Percentiles rank a stretch among this genome's conserved stretches.
These are phyloP conservation scores for Agrochola circellaris DNA, from an alignment of 2,888 invertebrate species.

Conservation along the genomic window DNA sequence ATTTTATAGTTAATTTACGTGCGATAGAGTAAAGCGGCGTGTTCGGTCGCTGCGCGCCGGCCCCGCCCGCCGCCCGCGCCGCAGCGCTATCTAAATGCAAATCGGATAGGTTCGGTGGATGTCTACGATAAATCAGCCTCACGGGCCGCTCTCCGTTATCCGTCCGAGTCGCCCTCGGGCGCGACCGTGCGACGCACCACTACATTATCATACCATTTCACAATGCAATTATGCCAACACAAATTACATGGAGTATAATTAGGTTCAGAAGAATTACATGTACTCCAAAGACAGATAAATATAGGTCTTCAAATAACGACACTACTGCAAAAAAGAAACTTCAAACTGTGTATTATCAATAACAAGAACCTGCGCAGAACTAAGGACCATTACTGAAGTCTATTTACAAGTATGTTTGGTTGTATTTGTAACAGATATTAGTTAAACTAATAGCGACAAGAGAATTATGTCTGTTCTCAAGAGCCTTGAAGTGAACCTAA, in stretches of 20 bases:
- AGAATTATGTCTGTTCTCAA: conserved; percentile 71
- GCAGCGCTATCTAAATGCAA: conserved; percentile 89
- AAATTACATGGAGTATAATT: conserved; percentile 54
- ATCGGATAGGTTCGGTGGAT: conserved; percentile 89
- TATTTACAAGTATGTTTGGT: conserved; percentile 48
- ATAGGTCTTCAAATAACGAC: conserved; percentile 46
- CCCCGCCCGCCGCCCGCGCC: conserved; percentile 70
- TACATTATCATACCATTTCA: conserved; percentile 66
- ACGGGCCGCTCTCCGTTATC: conserved; percentile 81
- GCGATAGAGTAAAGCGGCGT: conserved; percentile 81
- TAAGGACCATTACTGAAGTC: conserved; percentile 18
- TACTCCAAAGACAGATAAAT: conserved; percentile 47
- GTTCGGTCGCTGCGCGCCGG: conserved; percentile 65
- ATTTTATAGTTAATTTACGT: conserved; percentile 87
- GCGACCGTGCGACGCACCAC: conserved; percentile 61
- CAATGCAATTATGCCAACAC: conserved; percentile 66
- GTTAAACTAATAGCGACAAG: conserved; percentile 71
- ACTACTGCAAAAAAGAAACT: conserved; percentile 26
- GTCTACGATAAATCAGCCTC: conserved; percentile 89
- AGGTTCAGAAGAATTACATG: conserved; percentile 46
- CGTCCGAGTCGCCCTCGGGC: conserved; percentile 75
- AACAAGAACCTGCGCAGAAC: conserved; percentile 32
- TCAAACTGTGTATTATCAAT: conserved; percentile 32
- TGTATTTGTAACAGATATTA: conserved; percentile 66
- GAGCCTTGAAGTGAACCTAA: conserved; percentile 71